Conservation (phyloP, 2,888 invertebrate species). For the Hypsopygia costalis region DNA sequence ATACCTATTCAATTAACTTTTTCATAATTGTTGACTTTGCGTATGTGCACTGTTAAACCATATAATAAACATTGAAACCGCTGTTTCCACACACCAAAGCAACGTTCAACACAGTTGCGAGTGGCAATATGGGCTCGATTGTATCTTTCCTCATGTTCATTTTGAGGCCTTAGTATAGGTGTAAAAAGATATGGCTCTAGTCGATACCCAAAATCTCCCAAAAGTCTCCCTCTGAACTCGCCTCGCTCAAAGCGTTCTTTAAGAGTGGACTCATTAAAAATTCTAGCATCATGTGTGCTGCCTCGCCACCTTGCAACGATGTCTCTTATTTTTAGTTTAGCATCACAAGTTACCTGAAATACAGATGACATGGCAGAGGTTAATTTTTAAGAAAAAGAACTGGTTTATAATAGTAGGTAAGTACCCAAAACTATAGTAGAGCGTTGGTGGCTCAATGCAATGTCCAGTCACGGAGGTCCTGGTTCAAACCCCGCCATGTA, state of each 20-base stretch:
- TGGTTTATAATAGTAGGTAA: background rate
- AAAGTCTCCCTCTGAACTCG: conserved; percentile 9
- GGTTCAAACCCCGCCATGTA: background rate
- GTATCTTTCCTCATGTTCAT: conserved; percentile 12
- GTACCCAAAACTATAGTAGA: background rate
- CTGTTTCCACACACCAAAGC: conserved; percentile 19
- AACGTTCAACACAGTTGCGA: conserved; percentile 16
- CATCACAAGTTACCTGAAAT: conserved; percentile 5
- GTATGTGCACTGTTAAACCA: no score
- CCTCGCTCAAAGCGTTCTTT: conserved; percentile 11
- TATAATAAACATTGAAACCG: conserved; percentile 16
- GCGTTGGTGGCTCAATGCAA: no score
- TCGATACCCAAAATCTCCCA: conserved; percentile 15
- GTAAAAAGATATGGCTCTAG: conserved; percentile 13
- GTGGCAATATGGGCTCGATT: conserved; percentile 15
- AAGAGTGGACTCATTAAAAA: conserved; percentile 12
- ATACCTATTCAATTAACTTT: no score
- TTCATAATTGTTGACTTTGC: no score
- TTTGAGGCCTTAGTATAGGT: conserved; percentile 4
- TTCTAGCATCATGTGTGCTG: conserved; percentile 13
- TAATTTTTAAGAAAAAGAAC: background rate
- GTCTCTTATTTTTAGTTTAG: background rate
- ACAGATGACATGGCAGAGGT: background rate
- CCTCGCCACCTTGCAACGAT: conserved; percentile 2
- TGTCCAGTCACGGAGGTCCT: no score